These are phyloP conservation scores for Paradisaea rubra DNA, from an alignment of 2,113 vertebrate species.

Conservation along the genomic window DNA sequence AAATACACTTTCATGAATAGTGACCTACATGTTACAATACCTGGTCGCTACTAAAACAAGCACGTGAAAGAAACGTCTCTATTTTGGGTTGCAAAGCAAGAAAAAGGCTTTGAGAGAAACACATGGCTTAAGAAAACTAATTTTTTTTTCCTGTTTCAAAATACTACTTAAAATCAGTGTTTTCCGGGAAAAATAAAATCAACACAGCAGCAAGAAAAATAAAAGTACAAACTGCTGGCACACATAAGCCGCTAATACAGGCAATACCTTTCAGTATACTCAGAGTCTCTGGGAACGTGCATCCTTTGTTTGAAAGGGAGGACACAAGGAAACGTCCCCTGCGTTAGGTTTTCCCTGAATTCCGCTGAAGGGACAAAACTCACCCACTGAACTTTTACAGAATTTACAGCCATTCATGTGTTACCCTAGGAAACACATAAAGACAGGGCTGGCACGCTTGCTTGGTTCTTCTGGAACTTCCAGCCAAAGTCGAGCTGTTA, in stretches of 20 bases:
- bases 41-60: neutral
- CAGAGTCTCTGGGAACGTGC: rapidly evolving
- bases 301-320: neutral
- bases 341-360: neutral
- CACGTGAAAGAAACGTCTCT: rapidly evolving
- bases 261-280: neutral
- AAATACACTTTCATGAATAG: neutral
- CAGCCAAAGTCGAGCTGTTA: neutral
- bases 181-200: neutral
- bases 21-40: neutral
- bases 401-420: neutral
- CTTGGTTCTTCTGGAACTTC: neutral
- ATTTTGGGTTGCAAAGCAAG: neutral
- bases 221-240: neutral
- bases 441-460: neutral
- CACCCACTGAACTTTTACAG: neutral
- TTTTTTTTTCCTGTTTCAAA: neutral
- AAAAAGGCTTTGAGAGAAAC: neutral
- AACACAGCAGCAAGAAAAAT: neutral
- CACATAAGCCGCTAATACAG: rapidly evolving
- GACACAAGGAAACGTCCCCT: neutral
- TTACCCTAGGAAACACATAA: neutral
- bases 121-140: neutral
- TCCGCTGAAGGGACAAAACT: neutral
- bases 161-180: neutral